A percentile compares a stretch with the other conserved stretches of the same genome.
Conservation (phyloP, 2,797 vertebrate species). For the Valencia hispanica region DNA sequence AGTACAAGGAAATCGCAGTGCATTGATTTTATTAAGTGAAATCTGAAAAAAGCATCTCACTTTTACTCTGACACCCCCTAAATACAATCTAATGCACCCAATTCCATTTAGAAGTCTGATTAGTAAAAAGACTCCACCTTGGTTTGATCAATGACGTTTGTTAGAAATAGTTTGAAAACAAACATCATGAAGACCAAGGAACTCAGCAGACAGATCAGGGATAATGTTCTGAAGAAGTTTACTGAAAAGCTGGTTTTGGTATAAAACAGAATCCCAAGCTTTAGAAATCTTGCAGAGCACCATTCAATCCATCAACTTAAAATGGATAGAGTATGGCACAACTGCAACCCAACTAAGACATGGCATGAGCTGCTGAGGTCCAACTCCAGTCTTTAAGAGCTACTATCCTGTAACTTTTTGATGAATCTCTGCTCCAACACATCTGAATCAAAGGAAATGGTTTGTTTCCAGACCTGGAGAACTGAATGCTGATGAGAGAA, state of each 20-base stretch:
- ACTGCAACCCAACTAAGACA: background rate
- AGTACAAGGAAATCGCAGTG: background rate
- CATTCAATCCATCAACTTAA: background rate
- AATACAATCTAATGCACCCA: background rate
- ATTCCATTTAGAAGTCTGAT: background rate
- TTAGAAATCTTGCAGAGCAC: background rate
- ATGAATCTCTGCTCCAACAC: background rate
- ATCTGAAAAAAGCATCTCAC: background rate
- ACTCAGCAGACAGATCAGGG: background rate
- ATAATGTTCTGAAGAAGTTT: background rate
- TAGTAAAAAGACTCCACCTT: background rate
- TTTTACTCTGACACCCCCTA: background rate
- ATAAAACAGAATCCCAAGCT: background rate
- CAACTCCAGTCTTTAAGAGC: background rate
- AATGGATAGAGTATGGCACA: no score
- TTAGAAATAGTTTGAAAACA: background rate
- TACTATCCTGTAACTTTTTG: background rate
- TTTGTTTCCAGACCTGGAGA: background rate
- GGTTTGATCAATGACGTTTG: background rate
- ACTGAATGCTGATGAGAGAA: background rate
- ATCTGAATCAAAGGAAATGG: background rate
- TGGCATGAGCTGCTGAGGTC: background rate
- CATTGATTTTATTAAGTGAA: background rate
- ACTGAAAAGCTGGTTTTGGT: background rate
- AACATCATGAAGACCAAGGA: background rate